Evolutionary conservation across 2,888 invertebrate species (phyloP).

Genomic region (Diarsia brunnea): DNA sequence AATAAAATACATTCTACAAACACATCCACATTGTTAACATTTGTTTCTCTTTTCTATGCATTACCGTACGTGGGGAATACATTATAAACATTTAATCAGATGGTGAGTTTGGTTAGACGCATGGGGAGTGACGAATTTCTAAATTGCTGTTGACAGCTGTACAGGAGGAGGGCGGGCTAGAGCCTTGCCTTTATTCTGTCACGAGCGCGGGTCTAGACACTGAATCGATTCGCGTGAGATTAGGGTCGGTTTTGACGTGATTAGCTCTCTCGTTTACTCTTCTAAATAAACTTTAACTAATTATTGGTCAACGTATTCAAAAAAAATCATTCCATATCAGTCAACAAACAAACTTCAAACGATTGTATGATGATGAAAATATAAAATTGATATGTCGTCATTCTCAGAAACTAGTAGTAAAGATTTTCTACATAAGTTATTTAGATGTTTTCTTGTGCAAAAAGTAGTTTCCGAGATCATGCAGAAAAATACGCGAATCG

Average conservation of each 20-base stretch:
- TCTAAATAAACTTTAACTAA: no score
- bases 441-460: not conserved
- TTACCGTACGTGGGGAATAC: constrained; percentile 74
- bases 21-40: constrained; percentile 45
- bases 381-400: no score
- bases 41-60: constrained; percentile 79
- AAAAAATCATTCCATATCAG: no score
- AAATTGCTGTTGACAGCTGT: constrained; percentile 43
- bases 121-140: constrained; percentile 63
- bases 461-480: no score
- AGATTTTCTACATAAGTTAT: no score
- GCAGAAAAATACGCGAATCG: no score
- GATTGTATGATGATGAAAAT: no score
- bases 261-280: not conserved
- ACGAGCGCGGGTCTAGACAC: not conserved
- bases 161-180: not conserved
- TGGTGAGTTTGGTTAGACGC: constrained; percentile 79
- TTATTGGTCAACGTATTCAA: no score
- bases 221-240: not conserved
- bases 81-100: constrained; percentile 74
- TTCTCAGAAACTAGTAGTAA: no score
- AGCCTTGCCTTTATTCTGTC: not conserved
- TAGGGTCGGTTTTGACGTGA: not conserved
- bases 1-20: not conserved
- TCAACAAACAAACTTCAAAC: no score